Conservation (phyloP, 1,140 invertebrate species). For the Lordiphosa clarofinis region DNA sequence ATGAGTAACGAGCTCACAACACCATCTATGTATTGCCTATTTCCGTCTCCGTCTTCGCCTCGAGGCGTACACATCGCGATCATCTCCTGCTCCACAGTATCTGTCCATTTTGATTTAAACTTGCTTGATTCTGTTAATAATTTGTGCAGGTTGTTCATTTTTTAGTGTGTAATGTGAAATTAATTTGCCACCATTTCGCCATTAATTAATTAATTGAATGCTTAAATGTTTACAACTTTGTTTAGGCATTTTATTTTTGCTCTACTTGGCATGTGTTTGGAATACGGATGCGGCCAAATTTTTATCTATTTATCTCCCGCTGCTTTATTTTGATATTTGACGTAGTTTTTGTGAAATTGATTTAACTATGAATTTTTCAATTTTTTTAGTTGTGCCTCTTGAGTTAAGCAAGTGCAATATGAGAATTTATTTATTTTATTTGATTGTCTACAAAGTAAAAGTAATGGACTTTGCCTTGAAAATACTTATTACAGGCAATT, state of each 20-base stretch:
- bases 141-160: slow-evolving; percentile 27
- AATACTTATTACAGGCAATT: no score
- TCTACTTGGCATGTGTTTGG: slow-evolving; percentile 31
- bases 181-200: slow-evolving; percentile 67
- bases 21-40: slow-evolving; percentile 35
- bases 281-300: slow-evolving; percentile 35
- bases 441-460: no score
- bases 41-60: slow-evolving; percentile 55
- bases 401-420: no score
- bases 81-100: slow-evolving; percentile 23
- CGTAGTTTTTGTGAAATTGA: slow-evolving; percentile 63
- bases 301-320: slow-evolving; percentile 76
- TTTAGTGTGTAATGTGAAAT: slow-evolving; percentile 60
- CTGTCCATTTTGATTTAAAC: slow-evolving; percentile 41
- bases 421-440: no score
- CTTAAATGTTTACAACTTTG: slow-evolving; percentile 62
- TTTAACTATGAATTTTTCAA: slow-evolving; percentile 67
- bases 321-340: slow-evolving; percentile 73
- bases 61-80: slow-evolving; percentile 15
- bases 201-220: slow-evolving; percentile 75
- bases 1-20: slow-evolving; percentile 67
- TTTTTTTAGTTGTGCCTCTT: no score
- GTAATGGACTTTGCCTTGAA: no score
- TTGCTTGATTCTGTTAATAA: slow-evolving; percentile 46
- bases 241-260: slow-evolving; percentile 18